Conservation (phyloP, 92 coral and sea anemone species). For the Palythoa grandiflora region DNA sequence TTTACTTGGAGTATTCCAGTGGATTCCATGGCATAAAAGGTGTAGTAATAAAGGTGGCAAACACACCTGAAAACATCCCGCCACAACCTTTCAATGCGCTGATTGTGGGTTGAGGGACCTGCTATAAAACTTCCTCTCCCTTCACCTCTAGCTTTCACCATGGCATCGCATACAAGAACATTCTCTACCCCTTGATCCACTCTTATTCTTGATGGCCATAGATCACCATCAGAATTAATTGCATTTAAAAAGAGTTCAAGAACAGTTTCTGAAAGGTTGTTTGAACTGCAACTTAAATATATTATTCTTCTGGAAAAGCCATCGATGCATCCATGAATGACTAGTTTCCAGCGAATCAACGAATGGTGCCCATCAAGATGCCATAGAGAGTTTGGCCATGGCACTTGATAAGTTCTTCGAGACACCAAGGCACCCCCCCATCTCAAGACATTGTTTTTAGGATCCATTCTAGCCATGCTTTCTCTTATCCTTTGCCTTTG, state of each 20-base stretch:
- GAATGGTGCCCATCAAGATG: constrained; percentile 54
- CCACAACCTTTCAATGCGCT: constrained; percentile 50
- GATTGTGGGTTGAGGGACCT: constrained; percentile 28
- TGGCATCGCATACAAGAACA: constrained; percentile 19
- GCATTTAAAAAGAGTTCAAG: constrained; percentile 37
- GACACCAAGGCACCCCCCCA: constrained; percentile 30
- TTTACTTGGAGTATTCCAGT: constrained; percentile 10
- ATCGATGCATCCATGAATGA: constrained; percentile 5
- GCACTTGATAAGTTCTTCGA: constrained; percentile 20
- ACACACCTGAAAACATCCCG: constrained; percentile 41
- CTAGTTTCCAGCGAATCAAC: constrained; percentile 44
- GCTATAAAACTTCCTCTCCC: constrained; percentile 36
- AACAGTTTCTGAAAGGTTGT: constrained; percentile 41
- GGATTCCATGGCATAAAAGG: constrained; percentile 37
- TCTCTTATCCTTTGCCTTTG: constrained; percentile 43
- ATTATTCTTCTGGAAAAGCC: constrained; percentile 31
- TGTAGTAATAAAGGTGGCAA: constrained; percentile 36
- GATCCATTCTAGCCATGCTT: constrained; percentile 40
- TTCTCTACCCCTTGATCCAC: constrained; percentile 39
- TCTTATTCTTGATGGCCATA: constrained; percentile 46
- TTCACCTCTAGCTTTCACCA: constrained; percentile 37
- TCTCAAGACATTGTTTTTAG: constrained; percentile 3
- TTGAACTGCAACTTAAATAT: constrained; percentile 21
- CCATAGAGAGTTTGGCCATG: constrained; percentile 28
- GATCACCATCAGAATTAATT: constrained; percentile 25